Percentiles rank a stretch among this genome's conserved stretches.
These are phyloP conservation scores for Archips crataeganus DNA, from an alignment of 2,888 invertebrate genomes.

Conservation along the genomic window DNA sequence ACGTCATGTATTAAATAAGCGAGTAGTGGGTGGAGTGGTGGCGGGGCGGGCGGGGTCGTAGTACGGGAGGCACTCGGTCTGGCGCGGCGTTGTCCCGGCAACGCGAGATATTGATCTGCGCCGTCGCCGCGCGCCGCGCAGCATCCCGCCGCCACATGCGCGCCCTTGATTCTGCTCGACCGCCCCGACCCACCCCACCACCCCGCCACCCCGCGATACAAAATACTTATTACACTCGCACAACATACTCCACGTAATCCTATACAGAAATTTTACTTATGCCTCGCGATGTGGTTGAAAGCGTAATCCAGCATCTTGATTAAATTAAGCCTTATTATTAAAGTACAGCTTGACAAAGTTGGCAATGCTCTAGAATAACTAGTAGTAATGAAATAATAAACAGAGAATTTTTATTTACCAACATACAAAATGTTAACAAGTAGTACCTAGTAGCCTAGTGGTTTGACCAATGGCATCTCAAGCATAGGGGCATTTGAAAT, in stretches of 20 bases:
- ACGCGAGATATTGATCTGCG: constrained; percentile 85
- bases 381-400: too few relatives aligned
- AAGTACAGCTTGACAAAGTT: constrained; percentile 23
- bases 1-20: constrained; percentile 83
- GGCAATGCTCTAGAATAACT: neutral
- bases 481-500: too few relatives aligned
- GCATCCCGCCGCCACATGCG: constrained; percentile 71
- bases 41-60: constrained; percentile 67
- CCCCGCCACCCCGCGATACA: constrained; percentile 58
- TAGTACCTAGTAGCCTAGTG: too few relatives aligned
- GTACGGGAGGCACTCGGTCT: constrained; percentile 88
- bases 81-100: constrained; percentile 87
- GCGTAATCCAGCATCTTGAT: constrained; percentile 39
- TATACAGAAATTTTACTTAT: constrained; percentile 78
- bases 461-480: too few relatives aligned
- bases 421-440: too few relatives aligned
- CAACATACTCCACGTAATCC: constrained; percentile 81
- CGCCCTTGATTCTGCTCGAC: constrained; percentile 42
- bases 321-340: constrained; percentile 39
- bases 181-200: constrained; percentile 47
- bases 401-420: too few relatives aligned
- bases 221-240: constrained; percentile 83
- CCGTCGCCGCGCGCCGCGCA: constrained; percentile 63
- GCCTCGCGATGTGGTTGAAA: constrained; percentile 55
- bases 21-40: constrained; percentile 71